These are phyloP conservation scores for Actias luna DNA, from an alignment of 2,888 invertebrate species.

Conservation along the genomic window DNA sequence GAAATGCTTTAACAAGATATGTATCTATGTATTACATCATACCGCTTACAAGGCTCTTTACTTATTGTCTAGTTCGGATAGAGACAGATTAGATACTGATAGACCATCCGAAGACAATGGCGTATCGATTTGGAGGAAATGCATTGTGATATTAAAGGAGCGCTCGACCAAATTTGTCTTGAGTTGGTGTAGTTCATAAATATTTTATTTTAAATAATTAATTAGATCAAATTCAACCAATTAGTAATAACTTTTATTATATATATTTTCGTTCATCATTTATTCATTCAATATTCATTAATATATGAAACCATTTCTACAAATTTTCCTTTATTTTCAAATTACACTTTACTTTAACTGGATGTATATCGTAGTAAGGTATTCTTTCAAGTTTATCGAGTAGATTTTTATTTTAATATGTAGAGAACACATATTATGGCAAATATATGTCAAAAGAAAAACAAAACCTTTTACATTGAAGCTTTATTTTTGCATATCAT, in stretches of 20 bases:
- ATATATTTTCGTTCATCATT: too few relatives aligned
- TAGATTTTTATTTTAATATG: too few relatives aligned
- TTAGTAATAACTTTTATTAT: too few relatives aligned
- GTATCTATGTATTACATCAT: conserved; percentile 4
- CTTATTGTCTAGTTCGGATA: conserved; percentile 39
- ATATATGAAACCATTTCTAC: too few relatives aligned
- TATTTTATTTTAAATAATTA: neutral
- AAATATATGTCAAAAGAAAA: neutral
- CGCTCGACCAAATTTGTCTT: neutral
- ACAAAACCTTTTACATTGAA: neutral
- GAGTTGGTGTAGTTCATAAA: neutral
- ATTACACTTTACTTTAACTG: too few relatives aligned
- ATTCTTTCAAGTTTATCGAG: too few relatives aligned
- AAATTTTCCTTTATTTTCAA: too few relatives aligned
- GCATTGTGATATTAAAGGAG: conserved; percentile 8
- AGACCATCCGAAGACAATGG: conserved; percentile 36
- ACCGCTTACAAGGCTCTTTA: conserved; percentile 28
- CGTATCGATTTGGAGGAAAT: conserved; percentile 2
- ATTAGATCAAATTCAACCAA: neutral
- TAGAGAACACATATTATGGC: too few relatives aligned
- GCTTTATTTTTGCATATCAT: neutral
- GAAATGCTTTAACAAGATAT: neutral
- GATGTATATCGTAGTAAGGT: too few relatives aligned
- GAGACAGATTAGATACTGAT: conserved; percentile 37
- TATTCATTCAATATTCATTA: too few relatives aligned